Evolutionary conservation across 2,888 invertebrate species (phyloP).

Genomic region (Syrphus vitripennis): DNA sequence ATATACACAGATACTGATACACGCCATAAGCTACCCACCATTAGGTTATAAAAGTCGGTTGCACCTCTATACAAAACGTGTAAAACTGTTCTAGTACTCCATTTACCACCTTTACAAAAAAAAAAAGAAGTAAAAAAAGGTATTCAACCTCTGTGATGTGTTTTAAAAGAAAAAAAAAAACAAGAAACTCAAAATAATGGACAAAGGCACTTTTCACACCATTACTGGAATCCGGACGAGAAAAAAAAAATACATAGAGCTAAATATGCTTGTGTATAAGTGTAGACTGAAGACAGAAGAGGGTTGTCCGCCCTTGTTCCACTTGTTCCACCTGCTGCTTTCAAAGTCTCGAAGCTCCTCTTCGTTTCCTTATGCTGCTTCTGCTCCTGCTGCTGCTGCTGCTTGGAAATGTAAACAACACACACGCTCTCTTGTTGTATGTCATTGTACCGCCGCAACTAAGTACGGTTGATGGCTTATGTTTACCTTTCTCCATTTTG

Average conservation of each 20-base stretch:
- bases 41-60: conserved; percentile 20
- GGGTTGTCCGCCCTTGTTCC: background rate
- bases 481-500: conserved; percentile 45
- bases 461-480: conserved; percentile 44
- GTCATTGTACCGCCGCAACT: conserved; percentile 51
- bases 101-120: conserved; percentile 6
- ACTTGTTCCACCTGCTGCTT: conserved; percentile 1
- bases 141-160: conserved; percentile 22
- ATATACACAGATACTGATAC: no score
- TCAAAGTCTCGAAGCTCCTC: background rate
- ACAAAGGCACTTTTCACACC: conserved; percentile 50
- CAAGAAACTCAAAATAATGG: conserved; percentile 6
- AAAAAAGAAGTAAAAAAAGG: background rate
- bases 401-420: conserved; percentile 53
- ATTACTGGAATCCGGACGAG: background rate
- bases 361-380: background rate
- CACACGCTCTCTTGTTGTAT: conserved; percentile 39
- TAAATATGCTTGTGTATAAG: background rate
- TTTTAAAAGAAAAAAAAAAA: background rate
- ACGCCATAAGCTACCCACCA: background rate
- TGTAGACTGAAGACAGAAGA: background rate
- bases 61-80: conserved; percentile 16
- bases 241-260: background rate
- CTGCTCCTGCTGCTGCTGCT: background rate
- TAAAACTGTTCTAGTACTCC: conserved; percentile 31